These are phyloP conservation scores for Falco naumanni DNA, from an alignment of 2,797 vertebrate species.

Conservation along the genomic window DNA sequence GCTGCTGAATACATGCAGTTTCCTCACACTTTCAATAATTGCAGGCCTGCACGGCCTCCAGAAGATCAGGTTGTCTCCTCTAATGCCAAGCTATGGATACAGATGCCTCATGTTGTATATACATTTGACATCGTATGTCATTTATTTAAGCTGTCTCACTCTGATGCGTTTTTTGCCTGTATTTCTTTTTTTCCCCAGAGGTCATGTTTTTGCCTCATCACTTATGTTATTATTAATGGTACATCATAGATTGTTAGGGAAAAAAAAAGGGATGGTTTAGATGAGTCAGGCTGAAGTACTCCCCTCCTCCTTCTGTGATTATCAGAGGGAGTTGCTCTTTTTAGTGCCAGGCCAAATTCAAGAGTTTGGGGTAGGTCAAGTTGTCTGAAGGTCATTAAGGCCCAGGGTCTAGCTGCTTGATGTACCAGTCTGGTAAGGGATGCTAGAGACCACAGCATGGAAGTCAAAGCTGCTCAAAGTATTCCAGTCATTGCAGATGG, in stretches of 20 bases:
- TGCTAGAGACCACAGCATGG: neutral
- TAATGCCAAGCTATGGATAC: neutral
- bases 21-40: neutral
- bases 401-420: neutral
- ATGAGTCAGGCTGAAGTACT: neutral
- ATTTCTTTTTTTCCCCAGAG: neutral
- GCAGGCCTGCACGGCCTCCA: neutral
- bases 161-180: neutral
- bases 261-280: neutral
- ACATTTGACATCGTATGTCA: neutral
- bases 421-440: neutral
- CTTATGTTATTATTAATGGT: neutral
- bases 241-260: neutral
- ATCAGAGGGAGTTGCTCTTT: neutral
- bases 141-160: neutral
- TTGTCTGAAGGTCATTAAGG: neutral
- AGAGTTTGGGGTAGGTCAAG: neutral
- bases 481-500: neutral
- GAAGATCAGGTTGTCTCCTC: neutral
- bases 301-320: neutral
- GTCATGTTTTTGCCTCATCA: neutral
- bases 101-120: neutral
- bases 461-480: neutral
- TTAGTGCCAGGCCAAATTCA: neutral
- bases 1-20: neutral